These are phyloP conservation scores for Tryphoninae sp. DNA, from an alignment of 2,888 invertebrate genomes.

Conservation along the genomic window DNA sequence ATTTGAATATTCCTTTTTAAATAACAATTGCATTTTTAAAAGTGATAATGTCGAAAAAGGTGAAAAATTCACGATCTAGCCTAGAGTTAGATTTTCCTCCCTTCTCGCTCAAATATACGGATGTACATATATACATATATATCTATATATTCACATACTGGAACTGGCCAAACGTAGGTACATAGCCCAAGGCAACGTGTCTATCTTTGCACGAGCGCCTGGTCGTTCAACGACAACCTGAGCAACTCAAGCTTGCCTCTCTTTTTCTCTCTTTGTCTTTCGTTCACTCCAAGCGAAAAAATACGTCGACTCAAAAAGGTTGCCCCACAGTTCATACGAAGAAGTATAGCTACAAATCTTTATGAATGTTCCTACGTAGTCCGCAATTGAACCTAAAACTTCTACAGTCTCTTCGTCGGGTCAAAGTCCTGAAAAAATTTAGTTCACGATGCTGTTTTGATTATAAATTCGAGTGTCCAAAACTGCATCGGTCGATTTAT, in stretches of 20 bases:
- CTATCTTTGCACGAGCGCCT: conserved; percentile 43
- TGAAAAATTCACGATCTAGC: conserved; percentile 9
- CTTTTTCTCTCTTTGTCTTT: conserved; percentile 36
- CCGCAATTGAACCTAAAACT: conserved; percentile 40
- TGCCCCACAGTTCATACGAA: conserved; percentile 68
- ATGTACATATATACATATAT: not conserved
- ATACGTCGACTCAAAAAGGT: conserved; percentile 73
- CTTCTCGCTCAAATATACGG: conserved; percentile 30
- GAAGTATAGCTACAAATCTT: conserved; percentile 50
- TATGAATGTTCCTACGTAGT: conserved; percentile 35
- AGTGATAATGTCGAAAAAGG: not conserved
- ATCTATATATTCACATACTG: conserved; percentile 6
- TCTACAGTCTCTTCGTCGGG: conserved; percentile 34
- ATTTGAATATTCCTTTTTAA: not conserved
- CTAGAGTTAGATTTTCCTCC: conserved; percentile 15
- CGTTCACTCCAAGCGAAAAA: conserved; percentile 71
- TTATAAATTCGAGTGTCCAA: not conserved
- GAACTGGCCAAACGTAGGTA: conserved; percentile 53
- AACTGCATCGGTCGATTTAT: not conserved
- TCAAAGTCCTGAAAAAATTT: conserved; percentile 51
- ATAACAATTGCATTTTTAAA: not conserved
- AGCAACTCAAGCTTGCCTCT: conserved; percentile 26
- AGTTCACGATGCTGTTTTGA: conserved; percentile 4
- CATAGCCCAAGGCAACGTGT: conserved; percentile 55
- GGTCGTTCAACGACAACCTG: conserved; percentile 25